Evolutionary conservation across 2,888 invertebrate species (phyloP).

Genomic region (Drosophila cyrtoloma): DNA sequence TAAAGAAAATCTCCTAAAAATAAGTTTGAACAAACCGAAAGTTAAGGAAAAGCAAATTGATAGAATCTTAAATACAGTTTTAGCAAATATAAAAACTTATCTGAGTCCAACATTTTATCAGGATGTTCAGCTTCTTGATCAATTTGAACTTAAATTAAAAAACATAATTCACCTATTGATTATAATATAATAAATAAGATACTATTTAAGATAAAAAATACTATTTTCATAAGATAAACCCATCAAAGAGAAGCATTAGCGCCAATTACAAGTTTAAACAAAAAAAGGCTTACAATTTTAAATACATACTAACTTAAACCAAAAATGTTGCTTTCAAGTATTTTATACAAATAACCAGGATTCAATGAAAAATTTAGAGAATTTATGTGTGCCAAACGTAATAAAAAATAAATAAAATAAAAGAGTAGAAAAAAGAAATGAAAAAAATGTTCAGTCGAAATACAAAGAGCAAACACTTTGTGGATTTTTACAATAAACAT

Average conservation of each 20-base stretch:
- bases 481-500: slow-evolving; percentile 26
- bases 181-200: background rate
- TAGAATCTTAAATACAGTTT: background rate
- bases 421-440: slow-evolving; percentile 1
- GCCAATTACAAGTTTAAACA: background rate
- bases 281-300: background rate
- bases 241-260: background rate
- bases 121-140: background rate
- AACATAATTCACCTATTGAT: background rate
- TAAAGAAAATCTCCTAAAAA: background rate
- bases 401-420: slow-evolving; percentile 1
- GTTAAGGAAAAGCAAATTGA: rapidly evolving
- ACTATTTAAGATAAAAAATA: background rate
- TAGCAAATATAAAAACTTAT: background rate
- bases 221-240: background rate
- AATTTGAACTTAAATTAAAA: background rate
- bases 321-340: background rate
- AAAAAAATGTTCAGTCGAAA: background rate
- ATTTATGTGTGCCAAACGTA: slow-evolving; percentile 3
- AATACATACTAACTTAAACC: background rate
- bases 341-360: background rate
- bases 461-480: slow-evolving; percentile 24
- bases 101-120: background rate
- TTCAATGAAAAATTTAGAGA: slow-evolving; percentile 7
- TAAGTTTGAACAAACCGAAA: background rate